A percentile compares a stretch with the other conserved stretches of the same genome.
These are phyloP conservation scores for Addax nasomaculatus DNA, from an alignment of 2,113 vertebrate species.

Conservation along the genomic window DNA sequence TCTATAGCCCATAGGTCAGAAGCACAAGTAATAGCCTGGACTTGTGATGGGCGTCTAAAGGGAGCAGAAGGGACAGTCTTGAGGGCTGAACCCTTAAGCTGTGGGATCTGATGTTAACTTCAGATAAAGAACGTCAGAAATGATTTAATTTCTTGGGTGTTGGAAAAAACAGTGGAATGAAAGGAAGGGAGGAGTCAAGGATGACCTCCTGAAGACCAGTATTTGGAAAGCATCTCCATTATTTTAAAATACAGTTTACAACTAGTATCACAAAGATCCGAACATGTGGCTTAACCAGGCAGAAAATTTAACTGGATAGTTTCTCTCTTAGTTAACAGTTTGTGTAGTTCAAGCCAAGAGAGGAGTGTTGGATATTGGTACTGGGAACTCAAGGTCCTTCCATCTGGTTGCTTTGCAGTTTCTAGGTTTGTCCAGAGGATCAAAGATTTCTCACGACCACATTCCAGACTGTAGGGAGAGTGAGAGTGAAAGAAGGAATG, in stretches of 20 bases:
- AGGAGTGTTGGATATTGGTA: background rate
- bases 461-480: background rate
- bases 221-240: background rate
- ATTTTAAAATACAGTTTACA: background rate
- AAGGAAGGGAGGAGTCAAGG: background rate
- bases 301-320: background rate
- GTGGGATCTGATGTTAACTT: background rate
- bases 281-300: background rate
- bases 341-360: background rate
- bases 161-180: background rate
- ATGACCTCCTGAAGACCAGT: background rate
- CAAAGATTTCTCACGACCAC: background rate
- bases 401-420: background rate
- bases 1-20: background rate
- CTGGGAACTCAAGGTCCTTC: background rate
- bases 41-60: background rate
- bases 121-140: background rate
- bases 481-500: background rate
- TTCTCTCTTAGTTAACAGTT: background rate
- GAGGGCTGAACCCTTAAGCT: background rate
- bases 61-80: background rate
- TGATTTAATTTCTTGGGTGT: background rate
- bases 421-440: background rate
- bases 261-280: background rate
- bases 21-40: background rate